Conservation (phyloP, 2,113 vertebrate genomes). For the Chaetops frenatus region DNA sequence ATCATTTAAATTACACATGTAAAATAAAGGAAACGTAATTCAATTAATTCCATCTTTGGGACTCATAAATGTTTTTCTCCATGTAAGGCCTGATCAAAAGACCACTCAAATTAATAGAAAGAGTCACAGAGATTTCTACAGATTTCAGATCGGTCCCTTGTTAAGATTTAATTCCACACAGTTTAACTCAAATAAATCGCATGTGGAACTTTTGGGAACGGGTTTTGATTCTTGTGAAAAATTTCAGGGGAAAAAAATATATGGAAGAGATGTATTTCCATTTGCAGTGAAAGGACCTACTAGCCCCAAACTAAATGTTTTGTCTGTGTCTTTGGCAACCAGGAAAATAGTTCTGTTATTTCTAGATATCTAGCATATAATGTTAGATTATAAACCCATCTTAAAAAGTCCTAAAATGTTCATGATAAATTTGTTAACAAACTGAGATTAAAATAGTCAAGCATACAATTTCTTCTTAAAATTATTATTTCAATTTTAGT, state of each 20-base stretch:
- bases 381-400: not conserved
- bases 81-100: not conserved
- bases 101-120: not conserved
- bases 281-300: not conserved
- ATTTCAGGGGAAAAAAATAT: not conserved
- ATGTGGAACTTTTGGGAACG: not conserved
- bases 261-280: not conserved
- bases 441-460: not conserved
- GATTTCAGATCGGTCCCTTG: constrained; percentile 13
- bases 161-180: constrained; percentile 5
- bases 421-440: not conserved
- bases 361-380: not conserved
- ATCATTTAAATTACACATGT: not conserved
- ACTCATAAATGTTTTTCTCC: constrained; percentile 17
- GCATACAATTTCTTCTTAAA: not conserved
- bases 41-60: constrained; percentile 12
- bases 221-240: not conserved
- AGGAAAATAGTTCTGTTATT: not conserved
- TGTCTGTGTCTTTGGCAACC: not conserved
- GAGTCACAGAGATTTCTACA: not conserved
- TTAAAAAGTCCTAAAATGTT: not conserved
- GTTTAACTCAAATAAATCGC: constrained; percentile 8
- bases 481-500: not conserved
- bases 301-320: not conserved
- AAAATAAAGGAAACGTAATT: constrained; percentile 8